Percentiles rank a stretch among this genome's conserved stretches.
These are phyloP conservation scores for Myrmecophaga tridactyla DNA, from an alignment of 2,113 vertebrate species.

Conservation along the genomic window DNA sequence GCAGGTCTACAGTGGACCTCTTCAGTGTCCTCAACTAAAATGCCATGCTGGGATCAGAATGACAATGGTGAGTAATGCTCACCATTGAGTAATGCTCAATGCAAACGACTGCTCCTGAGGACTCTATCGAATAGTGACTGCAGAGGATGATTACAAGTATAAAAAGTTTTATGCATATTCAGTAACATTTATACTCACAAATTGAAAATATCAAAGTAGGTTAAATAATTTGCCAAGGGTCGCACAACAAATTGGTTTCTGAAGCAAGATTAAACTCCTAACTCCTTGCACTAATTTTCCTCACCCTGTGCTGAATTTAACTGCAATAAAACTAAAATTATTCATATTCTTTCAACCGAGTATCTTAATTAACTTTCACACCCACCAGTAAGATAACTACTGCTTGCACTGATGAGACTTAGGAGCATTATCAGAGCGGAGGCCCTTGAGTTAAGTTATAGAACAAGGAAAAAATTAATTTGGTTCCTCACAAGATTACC, in stretches of 20 bases:
- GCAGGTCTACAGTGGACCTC: neutral
- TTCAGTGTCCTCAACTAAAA: neutral
- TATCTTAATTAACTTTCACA: conserved; percentile 5
- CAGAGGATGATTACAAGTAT: neutral
- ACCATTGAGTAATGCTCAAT: too few relatives aligned
- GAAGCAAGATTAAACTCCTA: neutral
- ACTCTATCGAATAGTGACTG: neutral
- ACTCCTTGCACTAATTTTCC: conserved; percentile 4
- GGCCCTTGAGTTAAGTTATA: neutral
- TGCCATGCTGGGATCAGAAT: neutral
- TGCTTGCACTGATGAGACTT: too few relatives aligned
- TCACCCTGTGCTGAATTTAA: conserved; percentile 7
- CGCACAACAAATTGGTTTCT: neutral
- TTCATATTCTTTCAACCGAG: neutral
- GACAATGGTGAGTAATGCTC: neutral
- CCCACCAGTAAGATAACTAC: neutral
- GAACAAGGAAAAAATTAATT: neutral
- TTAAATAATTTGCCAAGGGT: neutral
- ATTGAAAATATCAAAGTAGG: conserved; percentile 34
- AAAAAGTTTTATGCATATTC: neutral
- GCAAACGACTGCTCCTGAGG: neutral
- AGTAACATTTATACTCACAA: neutral
- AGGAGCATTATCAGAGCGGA: too few relatives aligned
- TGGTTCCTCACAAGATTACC: conserved; percentile 26
- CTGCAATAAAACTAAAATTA: neutral